Conservation (phyloP, 2,888 invertebrate genomes). For the Agonopterix heracliana region DNA sequence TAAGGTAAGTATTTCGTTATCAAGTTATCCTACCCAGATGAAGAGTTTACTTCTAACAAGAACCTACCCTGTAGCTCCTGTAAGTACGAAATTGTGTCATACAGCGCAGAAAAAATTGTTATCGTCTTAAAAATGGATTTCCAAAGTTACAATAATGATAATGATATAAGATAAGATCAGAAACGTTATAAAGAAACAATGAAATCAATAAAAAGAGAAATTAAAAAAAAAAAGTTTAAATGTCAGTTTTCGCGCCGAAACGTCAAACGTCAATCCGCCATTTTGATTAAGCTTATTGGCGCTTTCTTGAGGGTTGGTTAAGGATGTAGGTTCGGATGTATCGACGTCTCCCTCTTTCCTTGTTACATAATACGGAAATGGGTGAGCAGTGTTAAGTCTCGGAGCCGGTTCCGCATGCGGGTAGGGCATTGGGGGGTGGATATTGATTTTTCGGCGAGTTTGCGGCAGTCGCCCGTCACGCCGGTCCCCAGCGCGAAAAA, state of each 20-base stretch:
- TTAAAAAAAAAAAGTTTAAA: slow-evolving; percentile 44
- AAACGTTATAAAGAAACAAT: slow-evolving; percentile 24
- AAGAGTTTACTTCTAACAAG: no score
- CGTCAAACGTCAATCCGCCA: slow-evolving; percentile 65
- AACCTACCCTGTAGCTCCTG: no score
- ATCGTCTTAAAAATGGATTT: no score
- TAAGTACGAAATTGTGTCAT: no score
- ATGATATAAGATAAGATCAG: background rate
- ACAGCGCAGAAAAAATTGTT: no score
- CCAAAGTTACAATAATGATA: no score
- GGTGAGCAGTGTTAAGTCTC: slow-evolving; percentile 62
- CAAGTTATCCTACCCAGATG: no score
- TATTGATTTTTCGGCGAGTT: slow-evolving; percentile 71
- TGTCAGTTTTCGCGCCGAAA: slow-evolving; percentile 71
- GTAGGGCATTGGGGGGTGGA: slow-evolving; percentile 49
- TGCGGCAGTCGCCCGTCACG: slow-evolving; percentile 69
- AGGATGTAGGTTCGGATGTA: slow-evolving; percentile 34
- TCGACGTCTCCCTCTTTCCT: slow-evolving; percentile 45
- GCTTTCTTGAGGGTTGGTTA: slow-evolving; percentile 43
- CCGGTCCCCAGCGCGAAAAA: slow-evolving; percentile 70
- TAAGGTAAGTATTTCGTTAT: no score
- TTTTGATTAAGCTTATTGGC: slow-evolving; percentile 55
- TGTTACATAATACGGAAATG: slow-evolving; percentile 70
- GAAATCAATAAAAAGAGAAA: slow-evolving; percentile 53
- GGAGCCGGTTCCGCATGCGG: slow-evolving; percentile 68